Evolutionary conservation across 1,140 invertebrate genomes (phyloP).

Genomic region (Drosophila mayri): DNA sequence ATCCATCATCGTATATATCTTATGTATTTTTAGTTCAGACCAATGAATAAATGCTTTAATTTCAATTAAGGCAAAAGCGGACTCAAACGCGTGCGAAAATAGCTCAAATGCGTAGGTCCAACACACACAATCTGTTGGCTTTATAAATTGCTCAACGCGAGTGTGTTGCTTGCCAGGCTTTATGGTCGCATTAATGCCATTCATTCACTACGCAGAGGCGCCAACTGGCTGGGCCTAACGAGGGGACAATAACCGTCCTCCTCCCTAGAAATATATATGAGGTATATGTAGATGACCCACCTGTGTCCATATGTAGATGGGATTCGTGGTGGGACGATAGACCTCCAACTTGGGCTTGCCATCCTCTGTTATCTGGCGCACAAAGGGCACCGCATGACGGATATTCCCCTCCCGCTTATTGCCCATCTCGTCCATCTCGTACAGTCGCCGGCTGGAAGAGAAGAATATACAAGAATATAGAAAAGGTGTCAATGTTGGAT

Average conservation of each 20-base stretch:
- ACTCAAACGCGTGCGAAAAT: slow-evolving; percentile 70
- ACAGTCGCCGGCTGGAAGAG: slow-evolving; percentile 71
- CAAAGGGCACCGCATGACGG: slow-evolving; percentile 86
- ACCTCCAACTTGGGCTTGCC: slow-evolving; percentile 85
- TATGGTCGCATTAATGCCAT: slow-evolving; percentile 74
- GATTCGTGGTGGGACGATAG: slow-evolving; percentile 86
- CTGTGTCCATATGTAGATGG: slow-evolving; percentile 87
- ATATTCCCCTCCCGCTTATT: slow-evolving; percentile 86
- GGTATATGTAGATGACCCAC: slow-evolving; percentile 69
- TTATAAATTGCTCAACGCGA: slow-evolving; percentile 69
- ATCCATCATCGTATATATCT: slow-evolving; percentile 40
- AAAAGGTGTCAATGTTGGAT: slow-evolving; percentile 15
- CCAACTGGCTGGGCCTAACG: slow-evolving; percentile 70
- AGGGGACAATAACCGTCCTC: slow-evolving; percentile 53
- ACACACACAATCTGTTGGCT: slow-evolving; percentile 47
- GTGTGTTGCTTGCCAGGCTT: slow-evolving; percentile 31
- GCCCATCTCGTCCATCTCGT: slow-evolving; percentile 88
- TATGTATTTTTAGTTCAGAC: slow-evolving; percentile 62
- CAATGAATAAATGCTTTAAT: slow-evolving; percentile 72
- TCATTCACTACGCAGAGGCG: slow-evolving; percentile 60
- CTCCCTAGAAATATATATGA: background rate
- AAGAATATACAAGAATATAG: background rate
- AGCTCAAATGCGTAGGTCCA: slow-evolving; percentile 54
- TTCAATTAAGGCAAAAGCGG: slow-evolving; percentile 63
- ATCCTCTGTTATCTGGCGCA: slow-evolving; percentile 86